Evolutionary conservation across 2,113 vertebrate genomes (phyloP), one percentile per base, ranked within the genome.

Genomic region (Sakesphorus luctuosus): DNA sequence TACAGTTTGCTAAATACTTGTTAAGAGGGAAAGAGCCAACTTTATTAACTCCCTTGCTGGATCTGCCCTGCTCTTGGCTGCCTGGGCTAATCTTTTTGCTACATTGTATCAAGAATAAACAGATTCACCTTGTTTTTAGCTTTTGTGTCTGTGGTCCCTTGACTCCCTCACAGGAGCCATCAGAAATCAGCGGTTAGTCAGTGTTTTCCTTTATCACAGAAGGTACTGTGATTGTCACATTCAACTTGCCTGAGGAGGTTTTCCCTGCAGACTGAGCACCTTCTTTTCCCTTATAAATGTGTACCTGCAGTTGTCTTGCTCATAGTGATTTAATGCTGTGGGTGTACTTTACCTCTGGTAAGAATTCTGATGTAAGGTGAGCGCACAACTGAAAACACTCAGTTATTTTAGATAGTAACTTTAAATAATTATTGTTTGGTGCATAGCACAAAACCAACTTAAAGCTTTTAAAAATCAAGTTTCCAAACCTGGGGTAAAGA

Each of bases 1-100:
- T 91, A 20, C 43, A 36, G 26, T 93, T 72, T 52, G 67, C 87
- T 95, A 65, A 94, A 68, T 93, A 75, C 19, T 67, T 91, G 33
- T 75, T 89, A 82, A 84, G 81, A 94, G 52, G 91, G 52, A 74
- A 96, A 44, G 44, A 84, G 26, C 26, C 26, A 65, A 24, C 65
- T 89, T 84, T 47, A 68, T 65, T 89, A 84, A 72, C 16, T 71
- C 26, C 35, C 4, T 61, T 66, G 24, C 24, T 61, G 50, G 14
- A 10, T 79, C 40, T 85, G 49, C n/a, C 35, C 40, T 79, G 62
- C 44, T 82, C 4, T 23, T 90, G 74, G 49, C 81, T 87, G 74
- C 6, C 11, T 78, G 40, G 26, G n/a, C 40, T 89, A 13, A 82
- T 49, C 31, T 63, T 84, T 79, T 82, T 87, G 29, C 58, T 82